phyloP scores from a whole-genome alignment of 2,888 invertebrate genomes.

The Pammene aurita region DNA sequence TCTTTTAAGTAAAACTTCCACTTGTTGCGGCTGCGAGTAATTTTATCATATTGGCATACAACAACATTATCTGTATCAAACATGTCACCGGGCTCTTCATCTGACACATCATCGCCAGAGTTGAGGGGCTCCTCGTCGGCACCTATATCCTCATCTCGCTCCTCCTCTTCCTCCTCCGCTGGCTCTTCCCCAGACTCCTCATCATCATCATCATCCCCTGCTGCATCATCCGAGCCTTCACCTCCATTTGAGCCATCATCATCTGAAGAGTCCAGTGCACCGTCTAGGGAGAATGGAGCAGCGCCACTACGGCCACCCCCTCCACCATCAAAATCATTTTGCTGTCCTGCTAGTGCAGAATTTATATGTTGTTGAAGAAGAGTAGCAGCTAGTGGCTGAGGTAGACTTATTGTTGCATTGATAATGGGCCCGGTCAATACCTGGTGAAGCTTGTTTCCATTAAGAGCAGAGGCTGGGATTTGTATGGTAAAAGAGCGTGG shows the following conservation, averaged over 20 bases:
- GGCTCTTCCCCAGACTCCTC: slow-evolving; percentile 89
- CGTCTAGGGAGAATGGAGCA: slow-evolving; percentile 82
- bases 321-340: slow-evolving; percentile 77
- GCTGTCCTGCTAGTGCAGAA: slow-evolving; percentile 86
- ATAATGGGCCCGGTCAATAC: slow-evolving; percentile 94
- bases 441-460: slow-evolving; percentile 86
- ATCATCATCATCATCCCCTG: slow-evolving; percentile 88
- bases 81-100: slow-evolving; percentile 96
- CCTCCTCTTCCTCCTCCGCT: slow-evolving; percentile 86
- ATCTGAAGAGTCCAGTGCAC: slow-evolving; percentile 87
- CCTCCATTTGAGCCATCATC: slow-evolving; percentile 87
- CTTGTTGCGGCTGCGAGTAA: slow-evolving; percentile 98
- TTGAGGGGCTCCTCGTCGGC: slow-evolving; percentile 94
- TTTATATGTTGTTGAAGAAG: slow-evolving; percentile 95
- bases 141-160: slow-evolving; percentile 86
- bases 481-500: slow-evolving; percentile 93
- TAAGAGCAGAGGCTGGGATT: slow-evolving; percentile 93
- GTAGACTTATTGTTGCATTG: slow-evolving; percentile 94
- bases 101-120: slow-evolving; percentile 98
- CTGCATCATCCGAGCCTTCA: slow-evolving; percentile 86
- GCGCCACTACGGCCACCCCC: slow-evolving; percentile 76
- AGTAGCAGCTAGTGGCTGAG: slow-evolving; percentile 90
- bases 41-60: slow-evolving; percentile 99
- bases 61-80: slow-evolving; percentile 99
- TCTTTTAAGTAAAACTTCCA: slow-evolving; percentile 99